These are phyloP conservation scores for Mesembrinibis cayennensis DNA, from an alignment of 2,113 vertebrate species.

Conservation along the genomic window DNA sequence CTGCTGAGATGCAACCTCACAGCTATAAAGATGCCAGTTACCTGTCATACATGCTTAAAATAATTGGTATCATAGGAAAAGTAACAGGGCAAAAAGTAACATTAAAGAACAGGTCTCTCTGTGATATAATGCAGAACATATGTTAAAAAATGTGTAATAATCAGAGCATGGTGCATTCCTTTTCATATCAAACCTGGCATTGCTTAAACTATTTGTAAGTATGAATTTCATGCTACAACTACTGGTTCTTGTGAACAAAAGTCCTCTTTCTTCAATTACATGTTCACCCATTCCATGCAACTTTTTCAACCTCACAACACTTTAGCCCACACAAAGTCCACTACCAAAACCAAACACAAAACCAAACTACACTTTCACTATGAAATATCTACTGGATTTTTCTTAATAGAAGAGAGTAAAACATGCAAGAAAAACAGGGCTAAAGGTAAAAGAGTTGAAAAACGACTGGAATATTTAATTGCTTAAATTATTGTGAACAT, in stretches of 20 bases:
- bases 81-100: conserved; percentile 53
- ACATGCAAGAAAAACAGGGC: neutral
- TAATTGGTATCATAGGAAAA: conserved; percentile 70
- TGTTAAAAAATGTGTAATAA: conserved; percentile 53
- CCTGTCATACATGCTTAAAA: conserved; percentile 61
- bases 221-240: neutral
- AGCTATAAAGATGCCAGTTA: conserved; percentile 53
- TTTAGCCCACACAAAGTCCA: neutral
- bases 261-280: neutral
- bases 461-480: neutral
- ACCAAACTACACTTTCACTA: neutral
- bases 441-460: neutral
- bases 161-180: neutral
- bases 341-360: neutral
- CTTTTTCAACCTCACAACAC: neutral
- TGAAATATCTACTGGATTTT: neutral
- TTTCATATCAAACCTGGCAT: conserved; percentile 12
- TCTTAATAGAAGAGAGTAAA: neutral
- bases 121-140: conserved; percentile 63
- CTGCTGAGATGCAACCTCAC: conserved; percentile 72
- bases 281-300: neutral
- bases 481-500: conserved; percentile 7
- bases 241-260: neutral
- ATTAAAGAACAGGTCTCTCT: conserved; percentile 60
- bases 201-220: neutral